phyloP scores from a whole-genome alignment of 2,888 invertebrate species.

The Morpho achilles region DNA sequence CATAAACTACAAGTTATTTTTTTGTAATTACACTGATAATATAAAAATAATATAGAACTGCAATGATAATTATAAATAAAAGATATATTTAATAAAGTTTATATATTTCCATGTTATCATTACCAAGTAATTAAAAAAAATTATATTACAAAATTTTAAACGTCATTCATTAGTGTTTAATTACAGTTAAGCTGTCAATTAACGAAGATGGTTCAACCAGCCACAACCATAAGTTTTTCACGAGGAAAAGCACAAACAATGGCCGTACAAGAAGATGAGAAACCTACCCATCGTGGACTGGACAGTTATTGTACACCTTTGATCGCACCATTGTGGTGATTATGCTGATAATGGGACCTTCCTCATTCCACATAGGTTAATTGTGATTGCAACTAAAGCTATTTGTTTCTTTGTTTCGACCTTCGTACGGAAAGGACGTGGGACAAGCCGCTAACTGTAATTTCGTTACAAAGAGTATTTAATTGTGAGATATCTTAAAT shows the following conservation, averaged over 20 bases:
- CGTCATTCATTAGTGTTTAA: no score
- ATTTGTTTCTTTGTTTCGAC: constrained; percentile 21
- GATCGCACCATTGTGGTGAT: constrained; percentile 50
- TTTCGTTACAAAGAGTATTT: no score
- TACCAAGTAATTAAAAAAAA: no score
- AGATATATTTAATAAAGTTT: no score
- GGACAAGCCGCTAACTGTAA: background rate
- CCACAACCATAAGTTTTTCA: constrained; percentile 60
- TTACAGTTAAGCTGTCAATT: constrained; percentile 22
- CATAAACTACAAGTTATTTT: no score
- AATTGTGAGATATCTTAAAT: no score
- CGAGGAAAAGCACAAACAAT: constrained; percentile 69
- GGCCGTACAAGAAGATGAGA: constrained; percentile 58
- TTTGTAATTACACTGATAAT: no score
- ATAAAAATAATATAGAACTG: no score
- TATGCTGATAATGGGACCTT: constrained; percentile 33
- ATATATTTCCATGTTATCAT: no score
- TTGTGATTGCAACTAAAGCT: constrained; percentile 27
- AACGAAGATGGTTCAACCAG: constrained; percentile 28
- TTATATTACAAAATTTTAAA: no score
- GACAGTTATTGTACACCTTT: constrained; percentile 59
- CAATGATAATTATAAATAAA: no score
- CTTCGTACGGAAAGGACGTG: constrained; percentile 10
- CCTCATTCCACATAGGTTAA: constrained; percentile 51
- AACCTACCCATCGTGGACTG: constrained; percentile 51